These are phyloP conservation scores for Andrena fulva DNA, from an alignment of 2,888 invertebrate species.

Conservation along the genomic window DNA sequence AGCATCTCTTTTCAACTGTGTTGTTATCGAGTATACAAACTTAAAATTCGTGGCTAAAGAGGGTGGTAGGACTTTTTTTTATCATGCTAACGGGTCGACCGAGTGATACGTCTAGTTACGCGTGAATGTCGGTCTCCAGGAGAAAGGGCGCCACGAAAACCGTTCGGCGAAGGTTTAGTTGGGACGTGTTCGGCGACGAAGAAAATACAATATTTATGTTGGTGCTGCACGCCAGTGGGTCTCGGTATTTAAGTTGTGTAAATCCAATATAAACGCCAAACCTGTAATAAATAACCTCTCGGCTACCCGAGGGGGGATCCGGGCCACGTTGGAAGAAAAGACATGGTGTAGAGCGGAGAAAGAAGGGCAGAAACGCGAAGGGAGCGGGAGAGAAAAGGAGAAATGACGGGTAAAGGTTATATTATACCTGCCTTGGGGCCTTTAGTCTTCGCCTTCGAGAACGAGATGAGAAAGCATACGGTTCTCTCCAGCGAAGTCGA, in stretches of 20 bases:
- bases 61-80: background rate
- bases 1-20: background rate
- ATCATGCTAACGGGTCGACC: background rate
- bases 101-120: background rate
- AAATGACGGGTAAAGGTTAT: slow-evolving; percentile 73
- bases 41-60: background rate
- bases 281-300: slow-evolving; percentile 83
- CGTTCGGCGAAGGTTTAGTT: slow-evolving; percentile 39
- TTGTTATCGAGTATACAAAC: background rate
- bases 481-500: slow-evolving; percentile 56
- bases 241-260: slow-evolving; percentile 84
- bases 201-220: slow-evolving; percentile 81
- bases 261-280: slow-evolving; percentile 84
- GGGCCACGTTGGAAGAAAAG: slow-evolving; percentile 42
- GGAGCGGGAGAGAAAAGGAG: slow-evolving; percentile 36
- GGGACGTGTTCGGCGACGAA: slow-evolving; percentile 38
- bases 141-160: slow-evolving; percentile 54
- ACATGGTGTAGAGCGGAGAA: slow-evolving; percentile 36
- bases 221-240: slow-evolving; percentile 77
- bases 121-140: slow-evolving; percentile 27
- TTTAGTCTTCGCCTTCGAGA: slow-evolving; percentile 80
- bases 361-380: slow-evolving; percentile 44
- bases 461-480: slow-evolving; percentile 80
- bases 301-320: slow-evolving; percentile 69
- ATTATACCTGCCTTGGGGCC: slow-evolving; percentile 81